Conservation (phyloP, 1,140 invertebrate species). For the Armadillidium nasatum region DNA sequence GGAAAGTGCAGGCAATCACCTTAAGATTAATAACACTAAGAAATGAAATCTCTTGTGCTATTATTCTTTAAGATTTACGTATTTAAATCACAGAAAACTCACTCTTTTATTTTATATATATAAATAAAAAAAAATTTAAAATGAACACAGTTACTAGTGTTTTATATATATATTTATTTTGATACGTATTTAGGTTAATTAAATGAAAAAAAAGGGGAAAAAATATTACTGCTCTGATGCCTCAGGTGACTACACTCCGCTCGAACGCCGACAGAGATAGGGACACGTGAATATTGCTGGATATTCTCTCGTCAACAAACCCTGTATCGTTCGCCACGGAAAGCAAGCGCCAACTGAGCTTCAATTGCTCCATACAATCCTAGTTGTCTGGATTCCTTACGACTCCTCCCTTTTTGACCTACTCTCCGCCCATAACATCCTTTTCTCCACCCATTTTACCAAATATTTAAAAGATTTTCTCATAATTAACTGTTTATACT, state of each 20-base stretch:
- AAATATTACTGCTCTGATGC: background rate
- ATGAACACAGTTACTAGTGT: background rate
- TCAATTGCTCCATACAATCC: background rate
- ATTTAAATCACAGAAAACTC: background rate
- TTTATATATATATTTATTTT: no score
- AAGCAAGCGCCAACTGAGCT: background rate
- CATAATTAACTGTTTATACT: background rate
- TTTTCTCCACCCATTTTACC: background rate
- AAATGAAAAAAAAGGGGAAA: background rate
- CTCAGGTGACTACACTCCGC: background rate
- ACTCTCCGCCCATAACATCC: background rate
- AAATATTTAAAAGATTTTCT: constrained; percentile 1
- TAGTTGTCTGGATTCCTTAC: background rate
- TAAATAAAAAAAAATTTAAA: background rate
- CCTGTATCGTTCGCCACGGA: background rate
- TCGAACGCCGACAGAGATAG: background rate
- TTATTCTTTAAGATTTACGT: background rate
- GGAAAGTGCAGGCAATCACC: constrained; percentile 1
- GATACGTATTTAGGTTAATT: no score
- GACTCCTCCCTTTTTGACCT: background rate
- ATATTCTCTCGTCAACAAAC: background rate
- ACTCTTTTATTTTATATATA: background rate
- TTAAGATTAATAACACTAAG: background rate
- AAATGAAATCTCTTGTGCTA: background rate
- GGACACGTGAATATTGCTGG: background rate